A percentile compares a stretch with the other conserved stretches of the same genome.
Evolutionary conservation across 1,140 invertebrate species (phyloP).

Genomic region (Brachionus angularis): DNA sequence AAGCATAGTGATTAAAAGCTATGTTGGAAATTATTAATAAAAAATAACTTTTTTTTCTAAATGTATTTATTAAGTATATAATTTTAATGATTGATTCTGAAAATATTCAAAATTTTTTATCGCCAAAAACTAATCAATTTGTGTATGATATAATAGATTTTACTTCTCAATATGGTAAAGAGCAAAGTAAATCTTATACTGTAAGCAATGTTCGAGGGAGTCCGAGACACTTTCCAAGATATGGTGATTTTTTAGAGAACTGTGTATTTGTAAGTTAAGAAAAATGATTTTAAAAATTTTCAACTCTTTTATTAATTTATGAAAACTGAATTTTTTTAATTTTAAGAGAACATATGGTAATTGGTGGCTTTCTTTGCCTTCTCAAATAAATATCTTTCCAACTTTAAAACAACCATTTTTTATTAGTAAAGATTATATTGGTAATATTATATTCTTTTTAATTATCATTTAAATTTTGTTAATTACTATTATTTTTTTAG

Average conservation of each 20-base stretch:
- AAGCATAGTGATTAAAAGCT: too few species aligned
- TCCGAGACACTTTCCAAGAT: constrained; percentile 75
- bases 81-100: background rate
- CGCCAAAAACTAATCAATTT: constrained; percentile 64
- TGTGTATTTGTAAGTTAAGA: constrained; percentile 72
- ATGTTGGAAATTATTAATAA: too few species aligned
- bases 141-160: constrained; percentile 71
- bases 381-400: constrained; percentile 67
- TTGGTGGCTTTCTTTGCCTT: constrained; percentile 76
- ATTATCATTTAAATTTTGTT: constrained; percentile 30
- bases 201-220: constrained; percentile 76
- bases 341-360: constrained; percentile 76
- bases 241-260: constrained; percentile 81
- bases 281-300: background rate
- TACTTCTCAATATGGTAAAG: constrained; percentile 82
- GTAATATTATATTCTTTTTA: constrained; percentile 58
- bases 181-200: constrained; percentile 78
- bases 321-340: background rate
- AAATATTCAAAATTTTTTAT: too few species aligned
- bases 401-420: constrained; percentile 66
- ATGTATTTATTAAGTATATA: background rate
- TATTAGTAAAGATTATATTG: constrained; percentile 76
- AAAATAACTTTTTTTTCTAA: too few species aligned
- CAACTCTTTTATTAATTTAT: background rate
- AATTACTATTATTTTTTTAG: constrained; percentile 52